Base-by-base conservation (phyloP, 2,888 invertebrate species). In the Parnassius apollo region DNA sequence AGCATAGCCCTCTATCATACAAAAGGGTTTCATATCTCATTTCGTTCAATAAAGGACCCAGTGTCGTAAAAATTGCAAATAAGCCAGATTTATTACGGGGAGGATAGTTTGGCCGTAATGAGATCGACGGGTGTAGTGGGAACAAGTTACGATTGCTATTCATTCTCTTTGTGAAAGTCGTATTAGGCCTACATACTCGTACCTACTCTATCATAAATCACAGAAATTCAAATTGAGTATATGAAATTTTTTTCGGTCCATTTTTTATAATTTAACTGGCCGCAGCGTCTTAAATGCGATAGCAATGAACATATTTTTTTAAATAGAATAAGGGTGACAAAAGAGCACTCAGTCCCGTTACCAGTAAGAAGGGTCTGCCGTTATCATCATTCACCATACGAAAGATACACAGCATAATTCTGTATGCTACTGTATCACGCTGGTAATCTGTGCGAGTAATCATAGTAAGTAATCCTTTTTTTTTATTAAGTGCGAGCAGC, bases 61-160 rank as follows among this genome's bases (percentile, higher is more conserved):
- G 65, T 74, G 77, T 85, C 87, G 83, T 90, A 89, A 90, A 88
- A 89, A 86, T 85, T 83, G 88, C 86, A 85, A 87, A 86, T 85
- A 83, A 80, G 81, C 75, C 74, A 71, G 76, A 76, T 82, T 86
- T 83, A 71, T 71, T 85, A 84, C 83, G 78, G 73, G 73, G 69
- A 18, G 63, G 51, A 65, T 65, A 59, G 58, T 51, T 73, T 72
- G 74, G 76, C 69, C 64, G 75, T 85, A 86, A 88, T 83, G 85
- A 85, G 83, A 82, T 78, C 76, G 78, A 66, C 55, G 60, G 25
- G 46, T 48, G 52, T 53, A 54, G 61, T 45, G 56, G 60, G 57
- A 68, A 69, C 69, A 68, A 71, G 67, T 75, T 74, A 75, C 72
- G 71, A 70, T 71, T 69, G 71, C 64, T 64, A 68, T 67, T 68